Evolutionary conservation across 2,888 invertebrate species (phyloP).

Genomic region (Rhamphomyia laevipes): DNA sequence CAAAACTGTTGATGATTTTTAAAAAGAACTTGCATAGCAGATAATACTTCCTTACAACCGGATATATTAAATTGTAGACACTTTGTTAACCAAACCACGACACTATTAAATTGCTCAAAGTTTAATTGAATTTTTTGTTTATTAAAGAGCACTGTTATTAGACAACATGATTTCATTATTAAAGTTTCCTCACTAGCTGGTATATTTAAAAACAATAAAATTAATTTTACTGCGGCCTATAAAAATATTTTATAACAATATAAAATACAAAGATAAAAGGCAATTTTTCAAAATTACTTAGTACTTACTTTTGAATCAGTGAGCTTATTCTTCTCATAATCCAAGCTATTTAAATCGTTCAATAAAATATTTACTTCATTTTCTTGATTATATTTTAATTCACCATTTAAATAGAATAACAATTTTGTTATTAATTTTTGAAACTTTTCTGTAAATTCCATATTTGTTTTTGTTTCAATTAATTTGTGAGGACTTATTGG

Average conservation of each 20-base stretch:
- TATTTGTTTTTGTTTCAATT: neutral
- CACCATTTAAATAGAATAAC: conserved; percentile 26
- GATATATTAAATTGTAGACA: conserved; percentile 29
- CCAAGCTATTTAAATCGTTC: conserved; percentile 50
- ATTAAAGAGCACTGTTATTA: conserved; percentile 43
- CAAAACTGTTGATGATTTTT: conserved; percentile 14
- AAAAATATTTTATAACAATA: conserved; percentile 6
- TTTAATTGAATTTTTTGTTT: conserved; percentile 42
- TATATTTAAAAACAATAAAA: conserved; percentile 19
- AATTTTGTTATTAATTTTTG: conserved; percentile 18
- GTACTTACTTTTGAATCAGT: conserved; percentile 16
- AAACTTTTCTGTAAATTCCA: conserved; percentile 16
- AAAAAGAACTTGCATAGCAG: conserved; percentile 17
- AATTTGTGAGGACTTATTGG: too few relatives aligned
- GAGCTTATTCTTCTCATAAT: conserved; percentile 39
- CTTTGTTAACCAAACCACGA: conserved; percentile 39
- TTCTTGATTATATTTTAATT: conserved; percentile 38
- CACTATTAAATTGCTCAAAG: conserved; percentile 30
- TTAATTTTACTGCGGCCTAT: conserved; percentile 16
- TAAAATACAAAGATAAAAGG: neutral
- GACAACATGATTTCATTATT: conserved; percentile 45
- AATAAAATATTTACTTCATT: conserved; percentile 42
- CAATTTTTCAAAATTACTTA: neutral
- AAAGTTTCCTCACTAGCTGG: conserved; percentile 41
- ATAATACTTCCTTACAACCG: conserved; percentile 18